Evolutionary conservation across 1,140 invertebrate species (phyloP).

Genomic region (Anoplophora glabripennis): DNA sequence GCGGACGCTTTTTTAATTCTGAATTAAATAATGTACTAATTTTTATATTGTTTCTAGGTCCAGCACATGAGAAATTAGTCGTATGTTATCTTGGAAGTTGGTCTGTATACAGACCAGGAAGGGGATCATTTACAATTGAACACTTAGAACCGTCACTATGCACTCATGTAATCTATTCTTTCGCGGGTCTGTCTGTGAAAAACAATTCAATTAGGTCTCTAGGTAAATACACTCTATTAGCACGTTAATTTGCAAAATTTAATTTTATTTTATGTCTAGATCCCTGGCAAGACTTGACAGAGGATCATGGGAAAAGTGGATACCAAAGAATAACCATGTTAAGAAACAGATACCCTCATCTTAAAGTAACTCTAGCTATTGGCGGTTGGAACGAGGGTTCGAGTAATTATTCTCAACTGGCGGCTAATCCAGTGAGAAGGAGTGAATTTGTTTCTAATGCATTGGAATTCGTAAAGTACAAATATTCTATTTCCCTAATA

Average conservation of each 20-base stretch:
- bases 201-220: conserved; percentile 64
- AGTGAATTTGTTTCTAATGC: conserved; percentile 63
- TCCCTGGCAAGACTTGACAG: conserved; percentile 72
- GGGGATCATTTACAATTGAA: conserved; percentile 63
- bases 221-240: conserved; percentile 55
- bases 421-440: conserved; percentile 56
- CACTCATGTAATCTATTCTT: conserved; percentile 85
- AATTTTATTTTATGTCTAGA: conserved; percentile 51
- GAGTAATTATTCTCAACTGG: conserved; percentile 73
- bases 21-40: too few species aligned
- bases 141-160: conserved; percentile 76
- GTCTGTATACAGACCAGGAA: conserved; percentile 67
- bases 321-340: conserved; percentile 67
- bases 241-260: background rate
- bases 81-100: conserved; percentile 79
- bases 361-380: conserved; percentile 77
- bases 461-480: conserved; percentile 61
- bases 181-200: conserved; percentile 71
- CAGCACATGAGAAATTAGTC: conserved; percentile 61
- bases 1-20: too few species aligned
- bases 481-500: background rate
- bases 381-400: conserved; percentile 90
- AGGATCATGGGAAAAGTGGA: conserved; percentile 69
- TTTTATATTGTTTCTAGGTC: conserved; percentile 44
- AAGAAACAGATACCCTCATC: conserved; percentile 64